phyloP scores from a whole-genome alignment of 1,140 invertebrate genomes.

The Aphaenogaster rudis region DNA sequence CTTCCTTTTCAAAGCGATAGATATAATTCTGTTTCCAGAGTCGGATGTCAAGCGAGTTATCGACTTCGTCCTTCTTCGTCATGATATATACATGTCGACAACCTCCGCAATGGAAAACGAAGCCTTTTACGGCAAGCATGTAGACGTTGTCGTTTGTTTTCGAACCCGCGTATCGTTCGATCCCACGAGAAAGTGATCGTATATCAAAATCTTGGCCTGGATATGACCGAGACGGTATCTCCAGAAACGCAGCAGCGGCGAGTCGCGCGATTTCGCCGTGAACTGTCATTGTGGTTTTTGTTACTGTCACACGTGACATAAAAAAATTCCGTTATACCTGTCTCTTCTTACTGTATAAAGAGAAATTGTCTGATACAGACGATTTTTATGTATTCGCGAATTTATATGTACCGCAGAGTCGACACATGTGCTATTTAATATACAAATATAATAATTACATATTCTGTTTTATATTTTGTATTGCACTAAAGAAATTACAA shows the following conservation, averaged over 20 bases:
- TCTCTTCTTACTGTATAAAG: neutral
- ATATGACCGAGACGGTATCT: constrained; percentile 63
- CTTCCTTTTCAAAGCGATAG: neutral
- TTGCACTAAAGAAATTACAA: too few species aligned
- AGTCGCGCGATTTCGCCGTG: constrained; percentile 17
- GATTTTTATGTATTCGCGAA: neutral
- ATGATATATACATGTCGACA: constrained; percentile 12
- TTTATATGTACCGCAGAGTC: neutral
- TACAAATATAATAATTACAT: neutral
- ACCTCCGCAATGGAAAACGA: constrained; percentile 70
- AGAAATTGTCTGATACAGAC: neutral
- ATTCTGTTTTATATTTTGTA: neutral
- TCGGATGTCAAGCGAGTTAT: constrained; percentile 69
- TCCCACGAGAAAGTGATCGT: constrained; percentile 75
- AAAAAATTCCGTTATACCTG: constrained; percentile 1
- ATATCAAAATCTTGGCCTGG: constrained; percentile 83
- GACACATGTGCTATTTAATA: too few species aligned
- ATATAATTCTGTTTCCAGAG: constrained; percentile 69
- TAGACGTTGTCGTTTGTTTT: constrained; percentile 70
- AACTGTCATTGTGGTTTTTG: constrained; percentile 23
- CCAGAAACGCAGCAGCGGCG: neutral
- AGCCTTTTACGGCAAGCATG: constrained; percentile 82
- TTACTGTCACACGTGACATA: neutral
- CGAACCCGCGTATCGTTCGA: constrained; percentile 66
- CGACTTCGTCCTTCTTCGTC: constrained; percentile 58